These are phyloP conservation scores for Pogonocichla stellata DNA, from an alignment of 2,113 vertebrate species.

Conservation along the genomic window DNA sequence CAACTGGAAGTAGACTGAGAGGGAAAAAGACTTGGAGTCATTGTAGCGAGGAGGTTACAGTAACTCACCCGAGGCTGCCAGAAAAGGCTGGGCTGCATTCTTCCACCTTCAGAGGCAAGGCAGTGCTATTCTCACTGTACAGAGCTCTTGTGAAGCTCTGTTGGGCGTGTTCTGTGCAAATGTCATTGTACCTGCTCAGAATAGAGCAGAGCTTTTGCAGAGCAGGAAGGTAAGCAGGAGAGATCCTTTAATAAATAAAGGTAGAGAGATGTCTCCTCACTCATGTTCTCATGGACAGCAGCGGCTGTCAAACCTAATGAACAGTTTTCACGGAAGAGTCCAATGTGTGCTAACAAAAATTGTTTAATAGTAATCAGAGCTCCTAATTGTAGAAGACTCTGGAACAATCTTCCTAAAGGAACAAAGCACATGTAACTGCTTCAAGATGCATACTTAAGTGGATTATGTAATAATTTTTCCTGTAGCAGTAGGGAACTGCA, in stretches of 20 bases:
- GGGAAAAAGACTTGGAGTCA: neutral
- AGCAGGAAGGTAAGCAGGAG: neutral
- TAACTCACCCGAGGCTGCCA: neutral
- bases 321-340: neutral
- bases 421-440: neutral
- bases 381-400: neutral
- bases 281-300: rapidly evolving
- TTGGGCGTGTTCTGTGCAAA: neutral
- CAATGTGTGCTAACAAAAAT: neutral
- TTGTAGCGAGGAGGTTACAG: neutral
- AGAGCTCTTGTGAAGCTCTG: neutral
- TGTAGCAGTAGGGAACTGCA: neutral
- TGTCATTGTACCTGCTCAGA: neutral
- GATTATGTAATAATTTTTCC: neutral
- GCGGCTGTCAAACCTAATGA: neutral
- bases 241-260: neutral
- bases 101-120: neutral
- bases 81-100: neutral
- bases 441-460: neutral
- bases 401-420: neutral
- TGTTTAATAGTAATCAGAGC: neutral
- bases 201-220: neutral
- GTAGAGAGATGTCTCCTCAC: neutral
- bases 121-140: neutral
- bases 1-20: neutral